Base-by-base conservation (phyloP, 2,888 invertebrate genomes). In the Platerodrilus igneus region DNA sequence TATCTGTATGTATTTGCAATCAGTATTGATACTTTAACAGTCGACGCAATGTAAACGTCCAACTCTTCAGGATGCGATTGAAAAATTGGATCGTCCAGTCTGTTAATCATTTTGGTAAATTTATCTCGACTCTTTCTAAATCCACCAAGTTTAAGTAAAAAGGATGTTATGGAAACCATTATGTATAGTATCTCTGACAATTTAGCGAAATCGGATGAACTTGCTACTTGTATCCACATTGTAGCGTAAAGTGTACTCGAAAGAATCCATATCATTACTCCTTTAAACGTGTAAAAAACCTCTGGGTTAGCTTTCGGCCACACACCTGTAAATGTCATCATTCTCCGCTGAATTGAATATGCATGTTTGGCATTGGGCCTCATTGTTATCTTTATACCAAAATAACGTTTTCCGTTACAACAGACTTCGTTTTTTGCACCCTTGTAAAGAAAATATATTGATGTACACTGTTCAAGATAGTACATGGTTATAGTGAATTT, bases 271-370 rank as follows among this genome's bases (percentile, higher is more conserved):
- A 10, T 31, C 20, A 37, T 10, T 9, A 26, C 8, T 4, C 18
- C 7, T 23, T 30, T 37, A 3, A 28, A 36, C n/a, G 26, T 29
- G 25, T 46, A 46, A n/a, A 19, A 18, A 7, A 35, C 18, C 8
- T 25, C 15, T 1, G 23, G 26, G 2, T 18, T 9, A 1, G 36
- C 31, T 9, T 26, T 4, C 8, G 46, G 46, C 46, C 46, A 46
- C 11, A 14, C 19, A 3, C 46, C 42, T 2, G 42, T n/a, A n/a
- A n/a, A n/a, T n/a, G n/a, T n/a, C n/a, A n/a, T n/a, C n/a, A n/a
- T n/a, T n/a, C n/a, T n/a, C n/a, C n/a, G n/a, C n/a, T n/a, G n/a
- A n/a, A n/a, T n/a, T n/a, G n/a, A n/a, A n/a, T n/a, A n/a, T n/a
- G n/a, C n/a, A n/a, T n/a, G n/a, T n/a, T n/a, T n/a, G n/a, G n/a